Conservation (phyloP, 2,888 invertebrate species). For the Drosophila cognata region DNA sequence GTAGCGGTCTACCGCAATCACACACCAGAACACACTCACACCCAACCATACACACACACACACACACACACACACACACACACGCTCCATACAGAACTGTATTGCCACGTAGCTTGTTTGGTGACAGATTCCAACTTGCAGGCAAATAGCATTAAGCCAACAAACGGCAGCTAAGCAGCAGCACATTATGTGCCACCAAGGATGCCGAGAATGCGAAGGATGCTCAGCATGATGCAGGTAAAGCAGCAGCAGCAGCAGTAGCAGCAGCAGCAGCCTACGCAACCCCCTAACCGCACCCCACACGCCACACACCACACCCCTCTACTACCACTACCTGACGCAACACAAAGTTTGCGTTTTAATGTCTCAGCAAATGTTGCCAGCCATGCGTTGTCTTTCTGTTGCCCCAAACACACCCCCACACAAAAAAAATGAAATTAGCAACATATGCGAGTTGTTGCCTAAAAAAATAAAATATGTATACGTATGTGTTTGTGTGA, state of each 20-base stretch:
- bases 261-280: neutral
- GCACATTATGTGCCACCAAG: slow-evolving; percentile 51
- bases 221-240: slow-evolving; percentile 33
- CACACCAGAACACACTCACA: slow-evolving; percentile 36
- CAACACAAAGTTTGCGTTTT: slow-evolving; percentile 69
- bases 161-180: slow-evolving; percentile 53
- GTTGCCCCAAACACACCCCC: slow-evolving; percentile 3
- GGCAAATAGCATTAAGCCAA: slow-evolving; percentile 75
- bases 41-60: slow-evolving; percentile 12
- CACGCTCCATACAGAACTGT: slow-evolving; percentile 42
- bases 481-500: neutral
- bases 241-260: neutral
- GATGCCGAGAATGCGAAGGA: slow-evolving; percentile 18
- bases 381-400: slow-evolving; percentile 24
- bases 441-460: slow-evolving; percentile 68
- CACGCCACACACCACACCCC: neutral
- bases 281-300: no score
- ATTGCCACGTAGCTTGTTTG: slow-evolving; percentile 80
- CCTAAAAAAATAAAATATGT: slow-evolving; percentile 15
- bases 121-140: slow-evolving; percentile 76
- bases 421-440: slow-evolving; percentile 59
- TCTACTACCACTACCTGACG: neutral
- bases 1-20: slow-evolving; percentile 68
- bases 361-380: slow-evolving; percentile 63
- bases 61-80: slow-evolving; percentile 20